Evolutionary conservation across 35 echinoderm and acorn worm species (phyloP).

Genomic region (Apostichopus japonicus): DNA sequence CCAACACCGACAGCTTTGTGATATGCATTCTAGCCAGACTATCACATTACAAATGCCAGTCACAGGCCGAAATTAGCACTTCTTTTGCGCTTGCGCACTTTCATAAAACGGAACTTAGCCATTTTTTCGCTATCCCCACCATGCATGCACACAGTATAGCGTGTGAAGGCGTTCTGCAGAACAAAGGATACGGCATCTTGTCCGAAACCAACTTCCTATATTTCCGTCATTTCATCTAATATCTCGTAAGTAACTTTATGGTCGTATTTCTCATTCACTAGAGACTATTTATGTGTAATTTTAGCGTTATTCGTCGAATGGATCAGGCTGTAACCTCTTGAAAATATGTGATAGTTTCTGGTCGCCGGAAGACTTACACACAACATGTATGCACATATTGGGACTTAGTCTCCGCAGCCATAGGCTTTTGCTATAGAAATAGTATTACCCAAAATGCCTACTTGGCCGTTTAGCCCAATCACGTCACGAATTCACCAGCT

Average conservation of each 20-base stretch:
- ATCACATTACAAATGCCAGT: constrained; percentile 11
- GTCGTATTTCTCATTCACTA: constrained; percentile 12
- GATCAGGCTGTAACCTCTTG: constrained; percentile 43
- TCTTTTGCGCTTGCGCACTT: constrained; percentile 41
- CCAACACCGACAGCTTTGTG: background rate
- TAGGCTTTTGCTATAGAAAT: constrained; percentile 6
- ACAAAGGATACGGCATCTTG: background rate
- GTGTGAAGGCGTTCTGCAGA: constrained; percentile 29
- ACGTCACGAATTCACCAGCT: background rate
- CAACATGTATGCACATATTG: constrained; percentile 24
- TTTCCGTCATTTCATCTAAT: background rate
- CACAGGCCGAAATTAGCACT: constrained; percentile 5
- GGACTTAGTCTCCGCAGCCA: constrained; percentile 40
- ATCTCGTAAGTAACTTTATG: background rate
- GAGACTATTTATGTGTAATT: constrained; percentile 27
- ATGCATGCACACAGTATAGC: constrained; percentile 21
- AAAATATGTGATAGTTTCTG: constrained; percentile 54
- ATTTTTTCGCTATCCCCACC: constrained; percentile 25
- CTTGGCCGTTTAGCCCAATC: constrained; percentile 24
- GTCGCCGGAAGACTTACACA: constrained; percentile 23
- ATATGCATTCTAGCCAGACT: background rate
- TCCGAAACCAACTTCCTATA: background rate
- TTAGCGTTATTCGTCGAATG: background rate
- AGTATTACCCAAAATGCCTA: constrained; percentile 47
- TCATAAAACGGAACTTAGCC: constrained; percentile 52